Base-by-base conservation (phyloP, 2,113 vertebrate genomes). In the Danio rerio region DNA sequence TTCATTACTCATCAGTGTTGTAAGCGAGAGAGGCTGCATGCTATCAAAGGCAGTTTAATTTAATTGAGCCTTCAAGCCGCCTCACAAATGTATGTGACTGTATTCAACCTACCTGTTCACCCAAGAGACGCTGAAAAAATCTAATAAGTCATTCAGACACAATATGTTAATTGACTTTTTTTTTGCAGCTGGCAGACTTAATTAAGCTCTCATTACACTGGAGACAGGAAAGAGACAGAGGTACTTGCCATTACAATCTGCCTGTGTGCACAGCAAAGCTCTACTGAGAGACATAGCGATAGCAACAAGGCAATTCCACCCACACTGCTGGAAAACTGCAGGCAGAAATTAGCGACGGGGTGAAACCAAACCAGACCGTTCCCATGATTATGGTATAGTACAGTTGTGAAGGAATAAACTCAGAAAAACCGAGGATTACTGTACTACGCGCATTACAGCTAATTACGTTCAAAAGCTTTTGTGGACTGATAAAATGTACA, bases 81-180 rank as follows among this genome's bases (percentile, higher is more conserved):
- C 42, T 52, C 59, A 59, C 84, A 69, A 82, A 81, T 75, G 62
- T 53, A 59, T 81, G 63, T 83, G 82, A 84, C 83, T 87, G 69
- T 77, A 75, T 84, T 78, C 83, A 87, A 82, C 81, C 81, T 83
- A 87, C 86, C 82, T 86, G 53, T 80, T 83, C 83, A 80, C 83
- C 83, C 78, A 75, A 70, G 80, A 86, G 86, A 84, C 71, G n/a
- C 65, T 65, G 50, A 74, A 70, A 75, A 85, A 80, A 83, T 85
- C 82, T 86, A 89, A 87, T 89, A 84, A 86, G 65, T 89, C 85
- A 77, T 85, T 83, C 78, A 80, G 81, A 84, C 88, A 84, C 81
- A 81, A 86, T 89, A 83, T 87, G 87, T 84, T 89, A 89, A 89
- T 89, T 87, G 78, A 83, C 88, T 87, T 86, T 80, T 84, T 78